Percentiles rank a stretch among this genome's conserved stretches.
Conservation (phyloP, 2,797 vertebrate species). For the Spinus olivaceus region DNA sequence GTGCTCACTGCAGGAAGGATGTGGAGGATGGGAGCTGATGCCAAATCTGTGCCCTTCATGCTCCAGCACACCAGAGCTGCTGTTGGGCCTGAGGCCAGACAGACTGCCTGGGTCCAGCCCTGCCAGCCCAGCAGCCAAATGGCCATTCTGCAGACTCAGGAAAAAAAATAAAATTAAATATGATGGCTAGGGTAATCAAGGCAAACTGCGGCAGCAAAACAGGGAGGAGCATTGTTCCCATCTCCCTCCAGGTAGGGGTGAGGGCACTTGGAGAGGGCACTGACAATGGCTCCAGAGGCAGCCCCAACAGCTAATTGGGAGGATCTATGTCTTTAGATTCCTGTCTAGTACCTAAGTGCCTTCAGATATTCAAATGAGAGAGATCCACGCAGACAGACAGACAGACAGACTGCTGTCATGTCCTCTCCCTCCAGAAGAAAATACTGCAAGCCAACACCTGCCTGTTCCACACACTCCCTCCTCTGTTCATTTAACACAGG, state of each 20-base stretch:
- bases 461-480: background rate
- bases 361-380: background rate
- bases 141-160: background rate
- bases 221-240: accelerated
- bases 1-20: background rate
- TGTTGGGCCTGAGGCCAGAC: background rate
- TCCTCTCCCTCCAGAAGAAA: background rate
- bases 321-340: background rate
- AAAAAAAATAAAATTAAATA: background rate
- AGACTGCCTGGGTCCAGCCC: background rate
- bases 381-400: background rate
- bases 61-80: background rate
- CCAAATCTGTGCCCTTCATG: background rate
- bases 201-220: background rate
- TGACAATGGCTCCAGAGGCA: background rate
- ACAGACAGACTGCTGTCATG: background rate
- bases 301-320: background rate
- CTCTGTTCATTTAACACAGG: background rate
- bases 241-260: background rate
- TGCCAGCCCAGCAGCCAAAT: background rate
- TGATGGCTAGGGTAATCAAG: background rate
- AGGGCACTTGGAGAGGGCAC: background rate
- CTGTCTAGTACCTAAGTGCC: background rate
- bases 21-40: background rate
- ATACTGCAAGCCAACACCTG: background rate